Percentiles rank a stretch among this genome's conserved stretches.
Evolutionary conservation across 1,140 invertebrate species (phyloP).

Genomic region (Neoseiulus cucumeris): DNA sequence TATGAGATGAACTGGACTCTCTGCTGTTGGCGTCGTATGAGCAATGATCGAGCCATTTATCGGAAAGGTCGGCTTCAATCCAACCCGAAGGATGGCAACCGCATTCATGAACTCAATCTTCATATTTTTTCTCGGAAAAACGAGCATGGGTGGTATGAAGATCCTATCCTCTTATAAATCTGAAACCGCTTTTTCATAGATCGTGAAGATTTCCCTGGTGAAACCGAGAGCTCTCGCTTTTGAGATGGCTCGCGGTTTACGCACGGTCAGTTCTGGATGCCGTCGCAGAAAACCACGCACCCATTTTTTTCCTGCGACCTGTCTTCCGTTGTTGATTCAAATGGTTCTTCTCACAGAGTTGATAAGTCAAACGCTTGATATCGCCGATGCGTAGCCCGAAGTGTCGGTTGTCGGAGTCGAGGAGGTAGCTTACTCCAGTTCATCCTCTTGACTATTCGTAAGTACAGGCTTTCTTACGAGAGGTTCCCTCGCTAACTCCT

Average conservation of each 20-base stretch:
- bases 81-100: too few species aligned
- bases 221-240: not conserved
- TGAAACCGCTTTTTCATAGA: conserved; percentile 1
- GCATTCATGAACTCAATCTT: too few species aligned
- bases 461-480: not conserved
- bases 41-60: too few species aligned
- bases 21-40: conserved; percentile 17
- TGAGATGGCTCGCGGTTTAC: not conserved
- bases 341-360: not conserved
- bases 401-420: not conserved
- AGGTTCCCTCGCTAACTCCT: too few species aligned
- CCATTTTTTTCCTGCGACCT: not conserved
- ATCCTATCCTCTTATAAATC: conserved; percentile 17
- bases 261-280: not conserved
- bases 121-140: conserved; percentile 13
- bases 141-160: conserved; percentile 13
- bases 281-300: not conserved
- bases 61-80: too few species aligned
- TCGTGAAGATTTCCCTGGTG: conserved; percentile 15
- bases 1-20: conserved; percentile 24
- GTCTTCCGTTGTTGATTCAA: not conserved
- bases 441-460: not conserved
- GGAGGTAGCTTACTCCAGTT: not conserved
- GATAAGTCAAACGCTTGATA: not conserved
- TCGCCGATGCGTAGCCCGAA: not conserved